Base-by-base conservation (phyloP, 2,113 vertebrate species). In the Apteryx owenii region DNA sequence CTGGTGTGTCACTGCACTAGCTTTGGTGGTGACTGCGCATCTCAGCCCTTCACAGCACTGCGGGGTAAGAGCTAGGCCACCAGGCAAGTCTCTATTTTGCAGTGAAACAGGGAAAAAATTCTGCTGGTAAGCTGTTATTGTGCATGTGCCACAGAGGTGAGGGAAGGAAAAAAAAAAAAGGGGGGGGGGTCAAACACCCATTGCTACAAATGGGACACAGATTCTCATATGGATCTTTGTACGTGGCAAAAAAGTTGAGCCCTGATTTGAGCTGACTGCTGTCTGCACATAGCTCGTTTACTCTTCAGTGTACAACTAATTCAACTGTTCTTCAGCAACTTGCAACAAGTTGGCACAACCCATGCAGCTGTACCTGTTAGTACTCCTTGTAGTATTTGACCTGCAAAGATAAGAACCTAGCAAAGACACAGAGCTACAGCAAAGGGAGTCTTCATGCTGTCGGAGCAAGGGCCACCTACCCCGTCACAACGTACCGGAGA, bases 181-280 rank as follows among this genome's bases (percentile, higher is more conserved):
- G 26, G 28, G 26, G 54, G 28, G 54, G 29, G 19, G 56, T 50
- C 28, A 31, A 40, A 44, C n/a, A 61, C 1, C 5, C 0, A 0
- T 26, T 40, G 4, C 16, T 84, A 66, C 25, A 69, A 65, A 38
- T 21, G 5, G 69, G 22, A 36, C 53, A 56, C 28, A n/a, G 28
- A 50, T 36, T 29, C n/a, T 38, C n/a, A 3, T 8, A 26, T 12
- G 56, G 38, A 71, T 81, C 70, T 81, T 64, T 28, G 83, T 3
- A 19, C 2, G 9, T 0, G 2, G 75, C 26, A 83, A 40, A 46
- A 36, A 75, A 17, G 40, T 8, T 5, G 33, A 84, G 64, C 81
- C 4, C 10, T 23, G 14, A 82, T 80, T 42, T 85, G 50, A 72
- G n/a, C 28, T 20, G 25, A 84, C 29, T 53, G 12, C 26, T 4